phyloP scores from a whole-genome alignment of 2,888 invertebrate species.

The Ephialtes manifestator region DNA sequence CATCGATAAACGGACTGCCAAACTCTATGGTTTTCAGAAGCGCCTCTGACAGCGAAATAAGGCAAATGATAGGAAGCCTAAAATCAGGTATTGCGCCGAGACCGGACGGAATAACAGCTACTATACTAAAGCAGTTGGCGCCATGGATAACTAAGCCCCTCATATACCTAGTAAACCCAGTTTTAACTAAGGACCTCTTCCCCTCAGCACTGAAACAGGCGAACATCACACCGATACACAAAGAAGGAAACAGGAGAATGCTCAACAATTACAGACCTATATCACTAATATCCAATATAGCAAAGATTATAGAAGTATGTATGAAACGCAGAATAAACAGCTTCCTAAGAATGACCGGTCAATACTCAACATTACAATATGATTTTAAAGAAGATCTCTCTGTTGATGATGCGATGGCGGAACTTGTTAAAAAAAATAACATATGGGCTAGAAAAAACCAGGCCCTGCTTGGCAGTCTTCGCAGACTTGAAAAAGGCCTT shows the following conservation, averaged over 20 bases:
- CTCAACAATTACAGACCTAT: slow-evolving; percentile 16
- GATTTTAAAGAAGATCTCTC: slow-evolving; percentile 6
- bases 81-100: too few species aligned
- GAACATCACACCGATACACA: background rate
- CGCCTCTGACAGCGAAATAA: too few species aligned
- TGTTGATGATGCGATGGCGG: background rate
- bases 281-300: too few species aligned
- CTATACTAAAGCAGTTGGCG: too few species aligned
- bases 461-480: slow-evolving; percentile 2
- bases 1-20: too few species aligned
- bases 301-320: background rate
- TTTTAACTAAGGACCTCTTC: background rate
- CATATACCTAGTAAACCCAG: too few species aligned
- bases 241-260: background rate
- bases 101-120: too few species aligned
- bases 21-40: too few species aligned
- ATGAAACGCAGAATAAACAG: background rate
- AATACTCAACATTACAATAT: background rate
- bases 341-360: background rate
- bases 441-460: background rate
- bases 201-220: background rate
- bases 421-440: background rate
- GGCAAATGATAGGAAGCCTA: too few species aligned
- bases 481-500: slow-evolving; percentile 25
- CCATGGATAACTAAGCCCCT: too few species aligned